Evolutionary conservation across 2,113 vertebrate genomes (phyloP).

Genomic region (Forbesichthys agassizii): DNA sequence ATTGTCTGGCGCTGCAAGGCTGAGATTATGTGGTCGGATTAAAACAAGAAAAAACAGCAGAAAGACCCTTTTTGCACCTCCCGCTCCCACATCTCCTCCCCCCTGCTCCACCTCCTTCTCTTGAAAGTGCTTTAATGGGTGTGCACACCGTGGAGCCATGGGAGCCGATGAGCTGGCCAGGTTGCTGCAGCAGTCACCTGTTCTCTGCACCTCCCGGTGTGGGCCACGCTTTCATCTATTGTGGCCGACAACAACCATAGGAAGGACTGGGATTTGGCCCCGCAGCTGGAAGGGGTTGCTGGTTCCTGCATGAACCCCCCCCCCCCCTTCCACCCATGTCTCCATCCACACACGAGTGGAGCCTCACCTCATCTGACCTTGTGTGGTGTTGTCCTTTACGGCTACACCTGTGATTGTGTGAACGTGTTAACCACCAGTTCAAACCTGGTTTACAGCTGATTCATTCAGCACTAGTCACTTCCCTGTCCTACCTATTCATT

Average conservation of each 20-base stretch:
- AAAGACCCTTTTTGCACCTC: slow-evolving; percentile 31
- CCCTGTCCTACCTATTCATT: no score
- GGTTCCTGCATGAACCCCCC: slow-evolving; percentile 37
- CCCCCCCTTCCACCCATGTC: neutral
- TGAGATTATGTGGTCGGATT: slow-evolving; percentile 74
- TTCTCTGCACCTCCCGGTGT: slow-evolving; percentile 71
- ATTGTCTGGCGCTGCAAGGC: slow-evolving; percentile 66
- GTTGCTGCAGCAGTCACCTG: slow-evolving; percentile 80
- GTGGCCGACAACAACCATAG: slow-evolving; percentile 55
- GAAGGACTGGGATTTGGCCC: slow-evolving; percentile 45
- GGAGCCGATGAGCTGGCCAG: slow-evolving; percentile 62
- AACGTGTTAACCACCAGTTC: no score
- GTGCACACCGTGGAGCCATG: slow-evolving; percentile 62
- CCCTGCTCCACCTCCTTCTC: slow-evolving; percentile 13
- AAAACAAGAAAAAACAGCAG: slow-evolving; percentile 48
- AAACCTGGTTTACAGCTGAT: no score
- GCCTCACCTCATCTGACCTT: slow-evolving; percentile 26
- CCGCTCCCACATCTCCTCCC: neutral
- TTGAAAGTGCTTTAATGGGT: slow-evolving; percentile 52
- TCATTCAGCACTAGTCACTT: no score
- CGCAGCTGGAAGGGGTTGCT: slow-evolving; percentile 72
- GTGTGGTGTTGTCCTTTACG: no score
- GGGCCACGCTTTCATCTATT: slow-evolving; percentile 76
- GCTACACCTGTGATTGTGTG: neutral
- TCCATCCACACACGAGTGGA: neutral